Evolutionary conservation across 37 sponge, comb jelly and placozoan genomes (phyloP).

Genomic region (Halichondria panicea): DNA sequence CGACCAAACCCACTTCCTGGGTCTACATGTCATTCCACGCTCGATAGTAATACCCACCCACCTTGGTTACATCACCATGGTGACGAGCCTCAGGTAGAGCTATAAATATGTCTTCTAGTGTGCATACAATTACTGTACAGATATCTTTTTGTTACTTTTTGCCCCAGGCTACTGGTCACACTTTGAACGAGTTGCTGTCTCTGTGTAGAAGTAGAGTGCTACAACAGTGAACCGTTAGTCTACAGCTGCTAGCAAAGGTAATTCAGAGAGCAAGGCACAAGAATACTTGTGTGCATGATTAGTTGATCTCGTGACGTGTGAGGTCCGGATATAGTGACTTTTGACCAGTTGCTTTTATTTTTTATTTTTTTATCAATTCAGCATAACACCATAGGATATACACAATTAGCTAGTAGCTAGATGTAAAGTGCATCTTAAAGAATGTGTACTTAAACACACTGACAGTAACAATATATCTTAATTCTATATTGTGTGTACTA

Average conservation of each 20-base stretch:
- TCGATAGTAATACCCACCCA: constrained; percentile 38
- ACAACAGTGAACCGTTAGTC: constrained; percentile 74
- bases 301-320: constrained; percentile 21
- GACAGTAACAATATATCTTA: too few species aligned
- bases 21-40: constrained; percentile 76
- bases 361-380: too few species aligned
- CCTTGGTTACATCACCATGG: constrained; percentile 91
- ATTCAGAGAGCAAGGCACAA: constrained; percentile 52
- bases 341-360: constrained; percentile 30
- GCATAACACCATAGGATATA: too few species aligned
- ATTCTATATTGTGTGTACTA: too few species aligned
- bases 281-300: constrained; percentile 44
- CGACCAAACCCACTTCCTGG: constrained; percentile 37
- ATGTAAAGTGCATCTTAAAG: too few species aligned
- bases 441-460: too few species aligned
- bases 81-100: constrained; percentile 70
- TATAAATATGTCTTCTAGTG: not conserved
- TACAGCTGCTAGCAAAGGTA: constrained; percentile 55
- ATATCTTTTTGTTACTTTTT: not conserved
- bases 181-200: constrained; percentile 69
- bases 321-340: constrained; percentile 21
- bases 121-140: not conserved
- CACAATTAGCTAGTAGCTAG: too few species aligned
- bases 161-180: constrained; percentile 83
- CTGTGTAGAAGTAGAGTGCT: constrained; percentile 71